phyloP scores from a whole-genome alignment of 2,888 invertebrate species.

The Nephrotoma flavescens region DNA sequence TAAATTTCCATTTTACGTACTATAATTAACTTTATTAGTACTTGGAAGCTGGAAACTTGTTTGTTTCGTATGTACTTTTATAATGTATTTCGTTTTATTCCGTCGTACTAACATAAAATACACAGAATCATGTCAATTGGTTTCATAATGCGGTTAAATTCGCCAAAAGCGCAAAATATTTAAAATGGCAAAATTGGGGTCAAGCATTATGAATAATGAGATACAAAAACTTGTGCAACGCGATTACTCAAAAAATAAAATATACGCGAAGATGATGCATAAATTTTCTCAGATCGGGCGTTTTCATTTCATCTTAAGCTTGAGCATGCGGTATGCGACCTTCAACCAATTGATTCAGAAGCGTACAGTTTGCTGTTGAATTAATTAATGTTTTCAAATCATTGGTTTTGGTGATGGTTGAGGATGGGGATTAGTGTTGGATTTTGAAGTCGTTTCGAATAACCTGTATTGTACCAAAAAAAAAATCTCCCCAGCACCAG shows the following conservation, averaged over 20 bases:
- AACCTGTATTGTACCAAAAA: too few species aligned
- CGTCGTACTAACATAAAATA: neutral
- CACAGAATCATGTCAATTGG: neutral
- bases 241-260: neutral
- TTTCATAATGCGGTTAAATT: neutral
- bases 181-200: neutral
- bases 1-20: neutral
- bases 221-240: neutral
- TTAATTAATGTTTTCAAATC: too few species aligned
- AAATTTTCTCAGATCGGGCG: neutral
- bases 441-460: too few species aligned
- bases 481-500: too few species aligned
- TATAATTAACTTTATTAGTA: neutral
- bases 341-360: too few species aligned
- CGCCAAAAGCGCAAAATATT: neutral
- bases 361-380: too few species aligned
- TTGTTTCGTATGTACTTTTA: neutral
- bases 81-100: neutral
- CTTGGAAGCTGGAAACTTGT: neutral
- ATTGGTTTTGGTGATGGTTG: too few species aligned
- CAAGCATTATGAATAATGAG: neutral
- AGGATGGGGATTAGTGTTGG: too few species aligned
- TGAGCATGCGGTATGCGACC: neutral
- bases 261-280: neutral
- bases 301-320: neutral